Evolutionary conservation across 2,113 vertebrate genomes (phyloP).

Genomic region (Gasterosteus nipponicus): DNA sequence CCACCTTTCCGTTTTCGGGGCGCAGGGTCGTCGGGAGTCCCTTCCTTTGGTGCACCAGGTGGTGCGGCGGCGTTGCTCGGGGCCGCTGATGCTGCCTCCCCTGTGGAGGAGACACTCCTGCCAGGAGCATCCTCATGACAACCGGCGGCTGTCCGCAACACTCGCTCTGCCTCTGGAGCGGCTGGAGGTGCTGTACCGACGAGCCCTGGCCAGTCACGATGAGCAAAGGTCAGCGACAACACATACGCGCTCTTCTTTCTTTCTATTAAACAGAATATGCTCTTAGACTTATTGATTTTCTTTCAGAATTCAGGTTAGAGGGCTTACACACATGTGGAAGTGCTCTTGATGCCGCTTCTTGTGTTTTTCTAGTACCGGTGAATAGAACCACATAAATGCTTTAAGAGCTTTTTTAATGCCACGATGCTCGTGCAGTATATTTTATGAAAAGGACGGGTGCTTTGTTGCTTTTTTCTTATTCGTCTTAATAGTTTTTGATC

Average conservation of each 20-base stretch:
- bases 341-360: background rate
- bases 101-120: constrained; percentile 76
- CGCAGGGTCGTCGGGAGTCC: constrained; percentile 63
- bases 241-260: background rate
- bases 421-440: background rate
- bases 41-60: constrained; percentile 56
- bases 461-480: background rate
- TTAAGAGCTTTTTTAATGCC: background rate
- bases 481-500: background rate
- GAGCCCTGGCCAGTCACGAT: constrained; percentile 80
- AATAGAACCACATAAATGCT: background rate
- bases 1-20: background rate
- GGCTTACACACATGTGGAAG: background rate
- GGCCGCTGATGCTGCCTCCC: constrained; percentile 81
- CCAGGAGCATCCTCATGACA: constrained; percentile 64
- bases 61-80: constrained; percentile 84
- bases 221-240: constrained; percentile 65
- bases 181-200: constrained; percentile 72
- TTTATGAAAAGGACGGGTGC: background rate
- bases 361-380: background rate
- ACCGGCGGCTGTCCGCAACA: background rate
- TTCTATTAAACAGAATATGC: background rate
- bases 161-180: constrained; percentile 61
- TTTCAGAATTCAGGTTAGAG: background rate
- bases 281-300: background rate